Evolutionary conservation across 2,113 vertebrate genomes (phyloP).

Genomic region (rat (Rattus norvegicus)): GRCr8 NC_086033.1:59718501-59719000

Average conservation of each 20-base stretch:
- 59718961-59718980: background rate
- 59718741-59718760: slow-evolving; percentile 42
- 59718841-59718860: slow-evolving; percentile 45
- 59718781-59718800: slow-evolving; percentile 67
- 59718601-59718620: background rate
- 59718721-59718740: background rate
- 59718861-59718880: slow-evolving; percentile 65
- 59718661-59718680: background rate
- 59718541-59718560: background rate
- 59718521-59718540: background rate
- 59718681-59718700: background rate
- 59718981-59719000: background rate
- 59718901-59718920: slow-evolving; percentile 42
- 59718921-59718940: background rate
- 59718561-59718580: slow-evolving; percentile 45
- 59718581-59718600: background rate
- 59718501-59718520: background rate
- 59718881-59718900: slow-evolving; percentile 63
- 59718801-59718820: slow-evolving; percentile 59
- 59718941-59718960: too few relatives aligned
- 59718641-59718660: slow-evolving; percentile 1
- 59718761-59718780: slow-evolving; percentile 64
- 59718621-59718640: background rate
- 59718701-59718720: background rate
- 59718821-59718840: slow-evolving; percentile 41